Percentiles rank a stretch among this genome's conserved stretches.
phyloP scores from a whole-genome alignment of 2,888 invertebrate species.

The Empis livida region DNA sequence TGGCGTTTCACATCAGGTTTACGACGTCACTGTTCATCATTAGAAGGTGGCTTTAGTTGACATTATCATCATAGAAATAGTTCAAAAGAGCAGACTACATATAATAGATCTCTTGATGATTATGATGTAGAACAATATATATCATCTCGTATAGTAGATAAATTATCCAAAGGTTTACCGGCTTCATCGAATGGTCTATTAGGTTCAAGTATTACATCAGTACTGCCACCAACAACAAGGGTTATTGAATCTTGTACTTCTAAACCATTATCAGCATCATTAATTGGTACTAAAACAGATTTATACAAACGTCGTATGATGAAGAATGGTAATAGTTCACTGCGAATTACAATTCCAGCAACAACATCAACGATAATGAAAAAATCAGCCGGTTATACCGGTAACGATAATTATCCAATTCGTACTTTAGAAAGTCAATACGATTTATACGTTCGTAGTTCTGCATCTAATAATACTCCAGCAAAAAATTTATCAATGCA shows the following conservation, averaged over 20 bases:
- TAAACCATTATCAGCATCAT: background rate
- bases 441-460: background rate
- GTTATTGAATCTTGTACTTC: background rate
- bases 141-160: slow-evolving; percentile 1
- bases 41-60: slow-evolving; percentile 13
- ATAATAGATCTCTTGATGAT: background rate
- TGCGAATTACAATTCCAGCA: background rate
- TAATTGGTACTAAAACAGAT: background rate
- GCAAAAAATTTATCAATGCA: background rate
- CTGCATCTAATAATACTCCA: background rate
- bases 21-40: slow-evolving; percentile 17
- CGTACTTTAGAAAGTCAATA: background rate
- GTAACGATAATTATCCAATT: background rate
- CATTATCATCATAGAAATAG: background rate
- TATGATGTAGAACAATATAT: background rate
- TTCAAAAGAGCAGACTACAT: background rate
- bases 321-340: background rate
- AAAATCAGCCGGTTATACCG: background rate
- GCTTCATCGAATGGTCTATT: slow-evolving; percentile 4
- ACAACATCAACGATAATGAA: background rate
- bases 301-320: background rate
- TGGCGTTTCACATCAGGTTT: slow-evolving; percentile 22
- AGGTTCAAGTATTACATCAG: background rate
- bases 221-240: background rate
- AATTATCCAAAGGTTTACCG: slow-evolving; percentile 6